Evolutionary conservation across 2,888 invertebrate species (phyloP).

Genomic region (Trachelus stipa): DNA sequence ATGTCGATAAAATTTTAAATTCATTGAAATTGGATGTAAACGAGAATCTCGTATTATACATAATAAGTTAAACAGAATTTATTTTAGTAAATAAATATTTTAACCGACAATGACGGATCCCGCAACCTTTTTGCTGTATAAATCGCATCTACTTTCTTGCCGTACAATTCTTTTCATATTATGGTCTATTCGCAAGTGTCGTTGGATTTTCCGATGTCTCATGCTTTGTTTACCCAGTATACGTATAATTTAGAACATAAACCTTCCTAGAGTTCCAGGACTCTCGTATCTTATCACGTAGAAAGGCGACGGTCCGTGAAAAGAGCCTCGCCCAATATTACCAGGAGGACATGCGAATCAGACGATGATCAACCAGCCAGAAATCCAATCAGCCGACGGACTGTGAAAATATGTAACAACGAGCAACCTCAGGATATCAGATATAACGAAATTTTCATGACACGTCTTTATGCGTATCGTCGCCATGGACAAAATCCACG

Average conservation of each 20-base stretch:
- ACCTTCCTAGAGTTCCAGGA: not conserved
- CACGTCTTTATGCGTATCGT: not conserved
- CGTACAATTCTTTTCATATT: not conserved
- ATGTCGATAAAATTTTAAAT: not conserved
- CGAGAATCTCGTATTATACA: no score
- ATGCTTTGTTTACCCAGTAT: not conserved
- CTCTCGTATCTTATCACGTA: not conserved
- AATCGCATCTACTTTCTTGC: no score
- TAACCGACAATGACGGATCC: no score
- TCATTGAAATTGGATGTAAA: not conserved
- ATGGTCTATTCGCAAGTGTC: not conserved
- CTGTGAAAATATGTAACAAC: slow-evolving; percentile 16
- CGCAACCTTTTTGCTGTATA: no score
- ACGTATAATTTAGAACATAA: not conserved
- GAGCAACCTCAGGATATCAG: not conserved
- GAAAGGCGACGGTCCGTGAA: not conserved
- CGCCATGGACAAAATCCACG: not conserved
- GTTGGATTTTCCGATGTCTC: not conserved
- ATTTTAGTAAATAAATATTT: no score
- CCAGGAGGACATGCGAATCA: not conserved
- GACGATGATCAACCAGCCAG: slow-evolving; percentile 36
- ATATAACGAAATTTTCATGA: slow-evolving; percentile 2
- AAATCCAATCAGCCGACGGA: slow-evolving; percentile 42
- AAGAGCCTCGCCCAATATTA: not conserved
- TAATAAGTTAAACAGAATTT: no score